Evolutionary conservation across 53 echinoderm and acorn worm species (phyloP).

Genomic region (Temnopleurus reevesii): DNA sequence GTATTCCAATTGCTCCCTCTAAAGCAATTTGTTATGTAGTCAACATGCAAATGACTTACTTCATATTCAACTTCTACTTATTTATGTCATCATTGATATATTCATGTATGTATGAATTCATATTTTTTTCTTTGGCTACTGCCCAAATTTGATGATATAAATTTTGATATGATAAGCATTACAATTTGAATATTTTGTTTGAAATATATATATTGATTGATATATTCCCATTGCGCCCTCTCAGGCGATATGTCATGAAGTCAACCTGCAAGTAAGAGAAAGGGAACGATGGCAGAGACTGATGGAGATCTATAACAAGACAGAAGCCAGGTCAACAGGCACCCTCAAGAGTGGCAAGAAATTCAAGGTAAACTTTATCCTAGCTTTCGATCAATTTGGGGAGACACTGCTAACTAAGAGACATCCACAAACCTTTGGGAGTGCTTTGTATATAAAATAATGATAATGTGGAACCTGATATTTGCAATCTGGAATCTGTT

Average conservation of each 20-base stretch:
- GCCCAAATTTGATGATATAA: not conserved
- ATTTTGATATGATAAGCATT: not conserved
- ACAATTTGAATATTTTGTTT: not conserved
- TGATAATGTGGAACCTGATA: too few species aligned
- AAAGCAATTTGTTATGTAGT: too few species aligned
- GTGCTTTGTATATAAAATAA: too few species aligned
- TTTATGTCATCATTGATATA: too few species aligned
- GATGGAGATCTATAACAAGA: conserved; percentile 93
- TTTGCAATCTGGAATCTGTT: too few species aligned
- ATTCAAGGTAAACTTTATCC: conserved; percentile 74
- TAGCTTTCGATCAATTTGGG: not conserved
- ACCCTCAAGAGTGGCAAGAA: conserved; percentile 90
- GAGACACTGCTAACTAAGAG: too few species aligned
- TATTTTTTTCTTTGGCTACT: not conserved
- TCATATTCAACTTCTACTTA: too few species aligned
- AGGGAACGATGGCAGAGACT: conserved; percentile 83
- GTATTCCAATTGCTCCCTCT: too few species aligned
- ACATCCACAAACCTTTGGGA: too few species aligned
- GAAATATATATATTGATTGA: not conserved
- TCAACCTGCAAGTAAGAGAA: conserved; percentile 81
- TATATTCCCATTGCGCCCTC: not conserved
- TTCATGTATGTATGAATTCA: too few species aligned
- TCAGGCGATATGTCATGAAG: conserved; percentile 84
- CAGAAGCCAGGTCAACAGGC: conserved; percentile 88
- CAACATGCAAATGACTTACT: too few species aligned